A percentile compares a stretch with the other conserved stretches of the same genome.
These are phyloP conservation scores for Datnioides undecimradiatus DNA, from an alignment of 2,113 vertebrate species.

Conservation along the genomic window DNA sequence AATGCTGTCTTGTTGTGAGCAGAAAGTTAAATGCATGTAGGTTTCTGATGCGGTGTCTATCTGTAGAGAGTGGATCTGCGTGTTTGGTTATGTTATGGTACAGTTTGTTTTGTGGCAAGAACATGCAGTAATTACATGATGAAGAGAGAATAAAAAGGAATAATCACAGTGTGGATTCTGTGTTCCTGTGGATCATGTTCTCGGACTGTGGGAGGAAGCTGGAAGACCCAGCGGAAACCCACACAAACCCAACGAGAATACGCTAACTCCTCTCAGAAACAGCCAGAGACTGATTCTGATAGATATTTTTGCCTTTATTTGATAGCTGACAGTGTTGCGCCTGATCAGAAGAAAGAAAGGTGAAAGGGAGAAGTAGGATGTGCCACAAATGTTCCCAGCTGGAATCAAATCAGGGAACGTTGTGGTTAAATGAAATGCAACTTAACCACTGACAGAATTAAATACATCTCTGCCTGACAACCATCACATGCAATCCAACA, in stretches of 20 bases:
- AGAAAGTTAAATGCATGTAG: too few relatives aligned
- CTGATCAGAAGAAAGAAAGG: background rate
- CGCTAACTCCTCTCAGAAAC: background rate
- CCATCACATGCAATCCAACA: background rate
- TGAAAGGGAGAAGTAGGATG: background rate
- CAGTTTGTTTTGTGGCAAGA: background rate
- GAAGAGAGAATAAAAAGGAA: background rate
- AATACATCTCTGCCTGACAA: too few relatives aligned
- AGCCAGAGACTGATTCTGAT: background rate
- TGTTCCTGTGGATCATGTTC: slow-evolving; percentile 5
- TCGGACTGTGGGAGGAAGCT: slow-evolving; percentile 27
- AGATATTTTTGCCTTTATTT: background rate
- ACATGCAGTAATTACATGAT: background rate
- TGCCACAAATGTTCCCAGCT: background rate
- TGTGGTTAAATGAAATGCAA: background rate
- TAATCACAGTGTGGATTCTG: background rate
- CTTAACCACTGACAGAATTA: too few relatives aligned
- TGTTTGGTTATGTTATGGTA: background rate
- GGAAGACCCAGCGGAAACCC: slow-evolving; percentile 13
- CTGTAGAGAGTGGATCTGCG: background rate
- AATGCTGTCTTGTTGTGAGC: background rate
- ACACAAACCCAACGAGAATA: slow-evolving; percentile 7
- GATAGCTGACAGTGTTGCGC: background rate
- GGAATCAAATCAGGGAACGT: background rate
- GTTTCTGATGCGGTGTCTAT: background rate